Evolutionary conservation across 2,797 vertebrate species (phyloP), one percentile per base, ranked within the genome.

Genomic region (Hylomyscus alleni): DNA sequence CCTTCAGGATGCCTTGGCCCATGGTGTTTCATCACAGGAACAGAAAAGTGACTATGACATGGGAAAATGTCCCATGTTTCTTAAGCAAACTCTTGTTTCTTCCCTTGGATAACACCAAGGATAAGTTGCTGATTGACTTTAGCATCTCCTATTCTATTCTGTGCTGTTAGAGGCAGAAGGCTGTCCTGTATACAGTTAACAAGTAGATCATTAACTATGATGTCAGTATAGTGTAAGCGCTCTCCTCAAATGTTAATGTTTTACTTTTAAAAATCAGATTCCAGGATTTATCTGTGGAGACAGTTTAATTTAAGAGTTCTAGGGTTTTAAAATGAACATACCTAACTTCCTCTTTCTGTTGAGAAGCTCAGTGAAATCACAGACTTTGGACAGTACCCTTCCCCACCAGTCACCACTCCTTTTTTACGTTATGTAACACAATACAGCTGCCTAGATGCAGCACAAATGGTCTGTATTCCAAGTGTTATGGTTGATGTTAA

Each of bases 261-360:
- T 20, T 34, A 52, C 58, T 60, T 62, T 65, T 54, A 40, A 31
- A 72, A 65, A 76, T 94, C 24, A 93, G 9, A 80, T 89, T 83
- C 20, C 20, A 86, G 40, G 47, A 83, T 83, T 91, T 44, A 89
- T 80, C 50, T n/a, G 40, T 10, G 8, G 8, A 94, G 50, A 91
- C 4, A 76, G 89, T 90, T 82, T 73, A 95, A 77, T 96, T 82
- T 73, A 95, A 81, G 2, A 87, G 14, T 81, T 56, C 17, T 73
- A 34, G 26, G 93, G 91, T 4, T 65, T 12, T 54, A n/a, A 80
- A 52, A 87, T 54, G 29, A 87, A 54, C 4, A 20, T 34, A 67
- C 65, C 50, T 89, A 50, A 83, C 52, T 73, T 60, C 72, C 12
- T 15, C 12, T 19, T 17, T 20, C 40, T 6, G 50, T 44, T 0